Percentiles rank a stretch among this genome's conserved stretches.
Evolutionary conservation across 2,113 vertebrate genomes (phyloP).

Genomic region (Cheilinus undulatus): DNA sequence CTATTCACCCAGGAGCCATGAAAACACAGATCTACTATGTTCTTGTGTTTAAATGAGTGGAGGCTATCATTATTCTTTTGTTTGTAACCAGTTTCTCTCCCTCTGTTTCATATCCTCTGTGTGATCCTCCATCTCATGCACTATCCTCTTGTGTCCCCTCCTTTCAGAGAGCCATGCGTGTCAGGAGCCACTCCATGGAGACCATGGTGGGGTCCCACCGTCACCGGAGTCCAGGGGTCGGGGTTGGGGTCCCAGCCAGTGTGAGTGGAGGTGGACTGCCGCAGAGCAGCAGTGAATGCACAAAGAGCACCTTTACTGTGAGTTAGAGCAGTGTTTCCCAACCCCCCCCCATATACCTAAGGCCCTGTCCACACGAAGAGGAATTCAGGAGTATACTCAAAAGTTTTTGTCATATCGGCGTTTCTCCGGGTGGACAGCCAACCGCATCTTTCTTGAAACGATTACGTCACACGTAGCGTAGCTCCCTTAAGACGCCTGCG

Average conservation of each 20-base stretch:
- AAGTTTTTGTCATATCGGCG: too few species aligned
- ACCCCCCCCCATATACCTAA: too few species aligned
- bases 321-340: too few species aligned
- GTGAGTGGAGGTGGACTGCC: slow-evolving; percentile 91
- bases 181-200: slow-evolving; percentile 99
- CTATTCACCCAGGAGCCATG: too few species aligned
- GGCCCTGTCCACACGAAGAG: too few species aligned
- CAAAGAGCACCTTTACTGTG: slow-evolving; percentile 87
- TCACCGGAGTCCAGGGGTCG: slow-evolving; percentile 81
- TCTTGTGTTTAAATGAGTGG: not conserved
- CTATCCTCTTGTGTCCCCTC: not conserved
- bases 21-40: too few species aligned
- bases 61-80: too few species aligned
- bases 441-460: too few species aligned
- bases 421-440: too few species aligned
- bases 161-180: slow-evolving; percentile 93
- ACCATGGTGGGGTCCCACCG: slow-evolving; percentile 95
- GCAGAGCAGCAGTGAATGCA: slow-evolving; percentile 88
- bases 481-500: too few species aligned
- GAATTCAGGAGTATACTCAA: too few species aligned
- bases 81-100: not conserved
- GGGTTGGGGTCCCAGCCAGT: slow-evolving; percentile 89
- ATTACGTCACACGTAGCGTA: too few species aligned
- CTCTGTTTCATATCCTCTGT: not conserved
- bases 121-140: not conserved